Conservation (phyloP, 2,797 vertebrate genomes). For the Furcifer pardalis region DNA sequence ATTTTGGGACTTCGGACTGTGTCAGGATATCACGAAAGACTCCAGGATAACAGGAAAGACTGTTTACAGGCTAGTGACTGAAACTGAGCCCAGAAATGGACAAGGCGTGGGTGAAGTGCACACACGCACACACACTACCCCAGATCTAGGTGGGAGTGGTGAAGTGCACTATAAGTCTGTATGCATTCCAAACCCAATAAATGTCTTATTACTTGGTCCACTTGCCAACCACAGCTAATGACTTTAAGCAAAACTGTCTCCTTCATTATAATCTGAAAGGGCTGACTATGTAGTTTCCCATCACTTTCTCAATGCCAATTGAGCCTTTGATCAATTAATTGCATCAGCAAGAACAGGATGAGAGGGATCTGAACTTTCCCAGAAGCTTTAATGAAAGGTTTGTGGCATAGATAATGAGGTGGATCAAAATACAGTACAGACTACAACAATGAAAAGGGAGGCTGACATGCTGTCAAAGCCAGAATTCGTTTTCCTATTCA, state of each 20-base stretch:
- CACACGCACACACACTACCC: no score
- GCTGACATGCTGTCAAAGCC: neutral
- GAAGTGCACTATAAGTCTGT: neutral
- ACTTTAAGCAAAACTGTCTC: constrained; percentile 34
- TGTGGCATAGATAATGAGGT: neutral
- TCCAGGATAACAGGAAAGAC: no score
- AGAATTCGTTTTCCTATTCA: neutral
- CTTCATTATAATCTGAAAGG: constrained; percentile 34
- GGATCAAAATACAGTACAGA: constrained; percentile 29
- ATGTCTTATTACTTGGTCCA: neutral
- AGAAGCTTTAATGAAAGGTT: constrained; percentile 41
- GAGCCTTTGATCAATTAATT: constrained; percentile 44
- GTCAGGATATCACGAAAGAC: no score
- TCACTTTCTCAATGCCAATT: constrained; percentile 29
- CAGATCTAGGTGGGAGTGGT: no score
- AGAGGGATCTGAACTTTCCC: constrained; percentile 17
- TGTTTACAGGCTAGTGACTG: no score
- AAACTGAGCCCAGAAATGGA: no score
- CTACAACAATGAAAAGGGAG: constrained; percentile 17
- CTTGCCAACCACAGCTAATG: constrained; percentile 23
- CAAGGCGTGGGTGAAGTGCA: no score
- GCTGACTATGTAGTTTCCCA: constrained; percentile 10
- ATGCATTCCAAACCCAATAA: neutral
- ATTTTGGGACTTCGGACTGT: no score
- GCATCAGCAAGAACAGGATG: constrained; percentile 46